Base-by-base conservation (phyloP, 92 coral and sea anemone species). In the Zoanthus gigantus region DNA sequence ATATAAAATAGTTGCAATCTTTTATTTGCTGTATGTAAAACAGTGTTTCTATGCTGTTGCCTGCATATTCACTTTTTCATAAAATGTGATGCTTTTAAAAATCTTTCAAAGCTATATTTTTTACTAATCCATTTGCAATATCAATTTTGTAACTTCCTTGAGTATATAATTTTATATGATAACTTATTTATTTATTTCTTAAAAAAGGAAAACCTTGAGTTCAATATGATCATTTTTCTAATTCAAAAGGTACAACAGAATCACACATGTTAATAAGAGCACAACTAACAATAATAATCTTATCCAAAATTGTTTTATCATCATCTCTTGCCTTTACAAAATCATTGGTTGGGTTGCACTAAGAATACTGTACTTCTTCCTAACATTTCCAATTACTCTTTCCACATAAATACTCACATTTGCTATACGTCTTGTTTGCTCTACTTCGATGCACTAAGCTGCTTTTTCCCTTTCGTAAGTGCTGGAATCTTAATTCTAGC, bases 211-310 rank as follows among this genome's bases (percentile, higher is more conserved):
- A 71, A 31, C 76, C 32, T 71, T 32, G 45, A 71, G 76, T 71
- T 71, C 76, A 71, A 31, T 71, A 71, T 29, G 47, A 71, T 9
- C 72, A 71, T 31, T 31, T 71, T 71, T 71, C 47, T 71, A 46
- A 91, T 76, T 88, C 93, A 87, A 91, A 87, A 74, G 91, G 91
- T 31, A 80, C 94, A 76, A 92, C 92, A 83, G 92, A 89, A 75
- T 89, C 92, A 89, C 94, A 88, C 46, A 89, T 57, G 88, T 89
- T 89, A 69, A 37, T 82, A 53, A 85, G 88, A 56, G 90, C 90
- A 92, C 92, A 89, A 78, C 85, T 61, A 77, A 79, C 88, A 73
- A 90, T 92, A 63, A 92, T 92, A 87, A 92, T 89, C 84, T 89
- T 92, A 72, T 92, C 92, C 79, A 89, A 88, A 71, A 83, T 84